Evolutionary conservation across 2,113 vertebrate species (phyloP), one percentile per base, ranked within the genome.

Genomic region (Nycticebus coucang): DNA sequence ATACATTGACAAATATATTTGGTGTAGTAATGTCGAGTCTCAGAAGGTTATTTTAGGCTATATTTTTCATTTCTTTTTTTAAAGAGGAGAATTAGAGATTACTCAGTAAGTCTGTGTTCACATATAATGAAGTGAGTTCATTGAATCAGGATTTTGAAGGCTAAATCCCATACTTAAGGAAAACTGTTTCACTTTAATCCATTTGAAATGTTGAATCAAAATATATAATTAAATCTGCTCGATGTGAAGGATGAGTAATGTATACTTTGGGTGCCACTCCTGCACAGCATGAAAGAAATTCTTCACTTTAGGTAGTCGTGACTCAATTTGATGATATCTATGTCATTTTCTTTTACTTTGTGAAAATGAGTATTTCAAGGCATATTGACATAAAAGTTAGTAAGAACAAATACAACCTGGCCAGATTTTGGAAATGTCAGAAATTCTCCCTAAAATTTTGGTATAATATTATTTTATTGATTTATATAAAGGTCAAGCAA

Each of bases 31-130:
- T 59, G 8, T n/a, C 21, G 50, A 68, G 55, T 80, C 93, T 60
- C 53, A 78, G 92, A 81, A 10, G 0, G 7, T 62, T 79, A 93
- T 95, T 96, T 96, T 60, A 91, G 15, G 64, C 26, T 80, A 35
- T 94, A 83, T 90, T 83, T 94, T 90, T 92, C 55, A 74, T 91
- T 97, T 95, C 8, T 77, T 37, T 89, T 82, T 94, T 96, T 37
- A 66, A 93, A 91, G 24, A 37, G 21, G n/a, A 87, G 88, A 95
- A 95, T 92, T 94, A 91, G 17, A 87, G 97, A 96, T 97, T 97
- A 97, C 69, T 28, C 57, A 92, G 4, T 96, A 96, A 97, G 57
- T 90, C 95, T 53, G 18, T 96, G 94, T 90, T 96, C 89, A 79
- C 87, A 71, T 93, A 37, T 88, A 97, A 98, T 97, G 91, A 93